Base-by-base conservation (phyloP, 2,888 invertebrate species). In the Chelonus formosanus region DNA sequence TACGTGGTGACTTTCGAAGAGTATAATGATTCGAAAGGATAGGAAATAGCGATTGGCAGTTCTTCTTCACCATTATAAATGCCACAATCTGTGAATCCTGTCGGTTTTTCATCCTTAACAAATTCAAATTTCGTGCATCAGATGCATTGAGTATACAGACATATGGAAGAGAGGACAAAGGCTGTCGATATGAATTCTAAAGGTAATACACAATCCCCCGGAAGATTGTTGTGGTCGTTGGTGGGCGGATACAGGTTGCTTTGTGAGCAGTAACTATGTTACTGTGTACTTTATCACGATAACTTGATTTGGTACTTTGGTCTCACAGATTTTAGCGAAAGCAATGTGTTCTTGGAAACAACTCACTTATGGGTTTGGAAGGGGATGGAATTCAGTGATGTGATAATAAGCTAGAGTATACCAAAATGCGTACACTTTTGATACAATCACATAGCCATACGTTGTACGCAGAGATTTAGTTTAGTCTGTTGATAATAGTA, bases 231-330 rank as follows among this genome's bases (percentile, higher is more conserved):
- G 73, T 70, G 73, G 73, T 72, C 70, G 68, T 57, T 63, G 63
- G 67, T 69, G 60, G 69, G 67, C 67, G 65, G 68, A 62, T 67
- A 66, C 70, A 70, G 70, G 10, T 48, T 4, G 32, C 52, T 52
- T 52, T 52, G 34, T 52, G 52, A 32, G 36, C 44, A 65, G 67
- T 83, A 84, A 83, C 81, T 76, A 75, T 75, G 79, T 84, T 83
- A 83, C 78, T 78, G 77, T 81, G 82, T 82, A 84, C 83, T 84
- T 84, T 81, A 77, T 80, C 77, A 73, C 77, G 79, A 79, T 82
- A 81, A 82, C 81, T 81, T 79, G 73, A 77, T 82, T 81, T 75
- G 74, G 53, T 53, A 61, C 43, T 61, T 61, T 53, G 53, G 61
- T 61, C 44, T 53, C 32, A 32, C 44, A 32, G 61, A 53, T 61